Conservation (phyloP, 2,113 vertebrate species). For the Gobiocypris rarus region DNA sequence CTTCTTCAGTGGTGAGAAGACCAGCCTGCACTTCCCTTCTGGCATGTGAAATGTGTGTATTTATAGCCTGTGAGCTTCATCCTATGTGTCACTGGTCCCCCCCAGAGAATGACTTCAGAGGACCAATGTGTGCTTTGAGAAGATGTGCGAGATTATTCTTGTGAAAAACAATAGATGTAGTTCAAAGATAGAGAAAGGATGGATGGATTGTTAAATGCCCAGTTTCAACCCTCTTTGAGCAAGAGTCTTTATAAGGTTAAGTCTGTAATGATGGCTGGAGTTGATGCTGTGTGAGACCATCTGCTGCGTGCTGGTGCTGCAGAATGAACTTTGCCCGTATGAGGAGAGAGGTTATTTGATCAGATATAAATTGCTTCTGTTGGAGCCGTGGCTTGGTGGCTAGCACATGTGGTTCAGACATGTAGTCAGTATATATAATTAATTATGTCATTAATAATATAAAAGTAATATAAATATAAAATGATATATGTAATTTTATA, state of each 20-base stretch:
- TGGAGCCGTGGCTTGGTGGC: not conserved
- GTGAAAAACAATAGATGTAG: conserved; percentile 46
- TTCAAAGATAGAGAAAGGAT: conserved; percentile 48
- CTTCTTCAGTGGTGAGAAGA: conserved; percentile 51
- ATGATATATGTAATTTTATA: not conserved
- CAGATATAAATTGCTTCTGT: not conserved
- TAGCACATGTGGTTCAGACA: not conserved
- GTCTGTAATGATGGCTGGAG: conserved; percentile 12
- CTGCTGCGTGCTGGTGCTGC: not conserved
- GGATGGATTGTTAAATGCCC: conserved; percentile 45
- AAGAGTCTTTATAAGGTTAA: conserved; percentile 19
- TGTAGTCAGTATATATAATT: not conserved
- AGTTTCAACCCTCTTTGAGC: conserved; percentile 31
- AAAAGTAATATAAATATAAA: not conserved
- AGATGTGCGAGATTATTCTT: conserved; percentile 1
- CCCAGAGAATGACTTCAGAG: conserved; percentile 70
- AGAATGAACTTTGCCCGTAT: conserved; percentile 13
- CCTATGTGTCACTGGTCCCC: conserved; percentile 19
- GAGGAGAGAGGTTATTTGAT: conserved; percentile 10
- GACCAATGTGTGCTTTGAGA: conserved; percentile 38
- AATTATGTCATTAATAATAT: no score
- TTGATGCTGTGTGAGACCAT: conserved; percentile 1
- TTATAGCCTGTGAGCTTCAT: conserved; percentile 69
- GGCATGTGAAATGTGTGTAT: conserved; percentile 69
- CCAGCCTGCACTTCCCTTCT: conserved; percentile 11